Percentiles rank a stretch among this genome's conserved stretches.
These are phyloP conservation scores for Pyxicephalus adspersus DNA, from an alignment of 2,113 vertebrate genomes.

Conservation along the genomic window DNA sequence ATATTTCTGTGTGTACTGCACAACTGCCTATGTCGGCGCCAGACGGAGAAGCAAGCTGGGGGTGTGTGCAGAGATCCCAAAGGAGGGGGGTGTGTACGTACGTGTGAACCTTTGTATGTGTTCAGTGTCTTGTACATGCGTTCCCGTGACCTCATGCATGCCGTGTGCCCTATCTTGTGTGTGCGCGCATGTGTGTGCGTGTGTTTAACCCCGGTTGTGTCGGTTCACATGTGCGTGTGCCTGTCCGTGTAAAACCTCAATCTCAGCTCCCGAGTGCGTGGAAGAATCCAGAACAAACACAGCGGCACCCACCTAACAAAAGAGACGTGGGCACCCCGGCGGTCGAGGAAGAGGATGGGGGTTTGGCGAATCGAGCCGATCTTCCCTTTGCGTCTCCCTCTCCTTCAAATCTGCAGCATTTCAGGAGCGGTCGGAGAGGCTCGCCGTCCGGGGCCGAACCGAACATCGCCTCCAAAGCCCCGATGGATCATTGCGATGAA, in stretches of 20 bases:
- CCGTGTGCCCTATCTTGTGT: slow-evolving; percentile 4
- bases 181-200: background rate
- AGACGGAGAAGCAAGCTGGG: background rate
- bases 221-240: slow-evolving; percentile 1
- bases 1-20: slow-evolving; percentile 31
- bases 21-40: slow-evolving; percentile 29
- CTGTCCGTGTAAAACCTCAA: slow-evolving; percentile 24
- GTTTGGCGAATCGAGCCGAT: too few relatives aligned
- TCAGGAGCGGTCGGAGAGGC: slow-evolving; percentile 11
- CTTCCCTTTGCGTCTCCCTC: background rate
- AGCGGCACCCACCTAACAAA: slow-evolving; percentile 55
- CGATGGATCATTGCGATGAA: slow-evolving; percentile 18
- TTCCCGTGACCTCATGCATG: background rate
- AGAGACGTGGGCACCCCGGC: background rate
- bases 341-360: too few relatives aligned
- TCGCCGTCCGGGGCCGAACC: slow-evolving; percentile 34
- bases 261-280: background rate
- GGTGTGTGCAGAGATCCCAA: slow-evolving; percentile 38
- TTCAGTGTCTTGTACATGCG: background rate
- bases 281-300: slow-evolving; percentile 44
- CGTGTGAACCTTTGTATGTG: slow-evolving; percentile 11
- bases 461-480: slow-evolving; percentile 13
- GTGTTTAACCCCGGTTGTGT: background rate
- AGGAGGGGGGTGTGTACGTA: slow-evolving; percentile 39
- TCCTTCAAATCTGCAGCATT: slow-evolving; percentile 10